Base-by-base conservation (phyloP, 1,140 invertebrate species). In the Alviniconcha marisindica region DNA sequence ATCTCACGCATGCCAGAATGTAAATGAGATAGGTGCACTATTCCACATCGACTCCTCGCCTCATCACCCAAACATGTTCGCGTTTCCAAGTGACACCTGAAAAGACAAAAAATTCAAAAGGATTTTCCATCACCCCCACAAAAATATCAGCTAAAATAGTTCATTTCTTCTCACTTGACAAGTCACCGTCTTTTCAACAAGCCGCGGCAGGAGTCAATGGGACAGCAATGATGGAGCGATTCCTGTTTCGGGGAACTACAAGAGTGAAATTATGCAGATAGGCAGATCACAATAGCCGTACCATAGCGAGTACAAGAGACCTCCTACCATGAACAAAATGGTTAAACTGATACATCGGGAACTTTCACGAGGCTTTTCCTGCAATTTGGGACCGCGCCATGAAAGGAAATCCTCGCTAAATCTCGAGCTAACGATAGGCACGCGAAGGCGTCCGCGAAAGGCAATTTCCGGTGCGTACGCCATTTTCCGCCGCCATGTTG, bases 321-420 rank as follows among this genome's bases (percentile, higher is more conserved):
- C 77, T 78, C 77, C 77, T 78, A 60, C 77, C 18, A 78, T n/a
- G 77, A 60, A 56, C 77, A 56, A 78, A 78, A 78, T 60, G 77
- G 77, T 38, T 51, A 24, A 60, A 78, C 31, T 78, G 77, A 78
- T 54, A 78, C 48, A 60, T 24, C 31, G 51, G 28, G 77, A 38
- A 78, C 51, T 36, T 60, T 78, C 77, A 36, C 51, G 51, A 78
- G 77, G 77, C 33, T 60, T 60, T 78, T 78, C 77, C 77, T 56
- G 77, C 40, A 78, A 78, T 78, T 78, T 78, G 54, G 31, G 51
- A 3, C 28, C 18, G 51, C 77, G 77, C 77, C 77, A 31, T 38
- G 77, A 60, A 78, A 78, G 77, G 40, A 78, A 78, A 78, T 60
- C 77, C 48, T 78, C 77, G 77, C 77, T 78, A 78, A 78, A 78